Percentiles rank a stretch among this genome's conserved stretches.
Conservation (phyloP, 2,113 vertebrate genomes). For the Equus przewalskii region DNA sequence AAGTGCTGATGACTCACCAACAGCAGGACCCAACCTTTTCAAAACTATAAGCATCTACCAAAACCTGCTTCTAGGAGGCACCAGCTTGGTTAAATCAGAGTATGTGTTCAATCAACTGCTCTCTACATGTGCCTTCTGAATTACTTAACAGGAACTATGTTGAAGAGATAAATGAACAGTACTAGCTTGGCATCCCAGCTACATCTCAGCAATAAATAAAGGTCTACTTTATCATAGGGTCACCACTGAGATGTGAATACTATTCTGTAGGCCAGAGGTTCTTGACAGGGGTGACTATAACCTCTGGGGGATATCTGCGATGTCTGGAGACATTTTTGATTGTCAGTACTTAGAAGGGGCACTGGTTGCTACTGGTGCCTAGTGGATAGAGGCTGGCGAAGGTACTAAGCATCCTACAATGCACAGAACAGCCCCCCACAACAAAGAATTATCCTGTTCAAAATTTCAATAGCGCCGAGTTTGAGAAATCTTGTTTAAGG, state of each 20-base stretch:
- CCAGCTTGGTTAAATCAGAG: background rate
- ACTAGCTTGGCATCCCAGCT: background rate
- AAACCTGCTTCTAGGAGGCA: background rate
- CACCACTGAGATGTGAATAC: background rate
- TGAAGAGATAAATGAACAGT: background rate
- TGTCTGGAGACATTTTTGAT: background rate
- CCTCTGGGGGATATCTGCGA: background rate
- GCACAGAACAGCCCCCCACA: background rate
- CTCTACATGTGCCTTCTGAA: background rate
- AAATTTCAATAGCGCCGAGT: background rate
- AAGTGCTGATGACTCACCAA: background rate
- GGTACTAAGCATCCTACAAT: background rate
- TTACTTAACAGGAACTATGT: background rate
- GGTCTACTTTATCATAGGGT: background rate
- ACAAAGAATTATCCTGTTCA: background rate
- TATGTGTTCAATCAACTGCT: background rate
- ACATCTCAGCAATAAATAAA: background rate
- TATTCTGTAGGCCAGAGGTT: background rate
- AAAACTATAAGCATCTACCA: background rate
- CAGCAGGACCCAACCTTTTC: background rate
- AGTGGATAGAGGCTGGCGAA: background rate
- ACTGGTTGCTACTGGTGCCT: background rate
- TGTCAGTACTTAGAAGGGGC: background rate
- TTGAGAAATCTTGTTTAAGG: background rate
- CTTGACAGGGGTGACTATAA: background rate